Base-by-base conservation (phyloP, 64 coral and sea anemone species). In the Montipora foliosa region DNA sequence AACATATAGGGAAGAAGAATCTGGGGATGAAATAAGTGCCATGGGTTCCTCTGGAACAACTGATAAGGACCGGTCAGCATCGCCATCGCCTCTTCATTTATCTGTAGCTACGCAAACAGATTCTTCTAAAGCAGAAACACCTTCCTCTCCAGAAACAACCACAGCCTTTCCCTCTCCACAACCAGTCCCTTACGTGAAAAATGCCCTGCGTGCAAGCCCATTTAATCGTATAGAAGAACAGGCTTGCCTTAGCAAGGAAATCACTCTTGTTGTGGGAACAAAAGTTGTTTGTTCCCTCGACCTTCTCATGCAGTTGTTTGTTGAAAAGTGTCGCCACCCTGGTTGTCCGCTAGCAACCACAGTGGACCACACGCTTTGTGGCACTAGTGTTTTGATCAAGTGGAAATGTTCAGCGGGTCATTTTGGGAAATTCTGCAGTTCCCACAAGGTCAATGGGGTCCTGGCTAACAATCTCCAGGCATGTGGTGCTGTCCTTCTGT, bases 381-480 rank as follows among this genome's bases (percentile, higher is more conserved):
- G 90, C 67, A 79, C 78, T 70, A 83, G 78, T 70, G 58, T 83
- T 17, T 45, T 91, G 44, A 59, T 91, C 14, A 71, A 66, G 22
- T 93, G 68, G 50, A 68, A 25, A 47, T 93, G 91, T 83, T 66
- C 37, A 72, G n/a, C 22, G 6, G 79, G 66, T 9, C 79, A 92
- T 79, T 14, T 67, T 17, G 77, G 78, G 3, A 92, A 74, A 55
- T 92, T 59, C 13, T 25, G 19, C 0, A 73, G 59, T 53, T 92
- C 90, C 48, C 49, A 84, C 8, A 79, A 92, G n/a, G 75, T 51
- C 37, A 79, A 64, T 83, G 88, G 88, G 16, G 51, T 90, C 7
- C 76, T 61, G 44, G 74, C 79, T n/a, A 91, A 91, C 55, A 91
- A 91, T 53, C 61, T 91, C 4, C 90, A 91, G 50, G 62, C 79